Base-by-base conservation (phyloP, 2,888 invertebrate species). In the Cerastis leucographa region DNA sequence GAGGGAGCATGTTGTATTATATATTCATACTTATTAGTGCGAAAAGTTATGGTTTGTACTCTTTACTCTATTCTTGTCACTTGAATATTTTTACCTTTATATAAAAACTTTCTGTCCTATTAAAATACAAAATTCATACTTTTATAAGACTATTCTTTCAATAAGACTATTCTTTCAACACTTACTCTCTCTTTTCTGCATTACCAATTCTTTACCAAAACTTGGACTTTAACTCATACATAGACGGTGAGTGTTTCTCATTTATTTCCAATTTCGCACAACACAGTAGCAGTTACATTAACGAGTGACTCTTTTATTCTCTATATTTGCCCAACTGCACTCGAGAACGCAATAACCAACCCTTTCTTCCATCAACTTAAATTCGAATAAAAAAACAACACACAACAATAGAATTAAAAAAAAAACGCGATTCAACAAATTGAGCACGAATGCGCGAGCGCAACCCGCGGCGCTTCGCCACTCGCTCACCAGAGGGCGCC, bases 401-500 rank as follows among this genome's bases (percentile, higher is more conserved):
- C 71, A 75, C 67, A 77, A 88, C 88, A 87, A 88, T 73, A 76
- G 85, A 73, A 75, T 84, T 87, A 87, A 56, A 80, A 88, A 88
- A 86, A 84, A 76, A 87, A 88, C 80, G 79, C 81, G 73, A 70
- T 86, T 80, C 62, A 81, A 79, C 79, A 81, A 88, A 87, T 87
- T 86, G 85, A 80, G 71, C 76, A 76, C 81, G 82, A 85, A 83
- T 87, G 88, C 84, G 87, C 83, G 76, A 66, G 80, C 81, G 88
- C 85, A 80, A 66, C 87, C 89, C 86, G 89, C 76, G 71, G 89
- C 59, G 88, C 56, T 74, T 73, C n/a, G 73, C 76, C 83, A 84
- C 84, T 84, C 62, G 84, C 51, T n/a, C 83, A 78, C 84, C 85
- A 84, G 89, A 89, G 90, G 91, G 89, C 87, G 89, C 89, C 88